phyloP scores from a whole-genome alignment of 2,113 vertebrate species.

The Pomatorhinus ruficollis region DNA sequence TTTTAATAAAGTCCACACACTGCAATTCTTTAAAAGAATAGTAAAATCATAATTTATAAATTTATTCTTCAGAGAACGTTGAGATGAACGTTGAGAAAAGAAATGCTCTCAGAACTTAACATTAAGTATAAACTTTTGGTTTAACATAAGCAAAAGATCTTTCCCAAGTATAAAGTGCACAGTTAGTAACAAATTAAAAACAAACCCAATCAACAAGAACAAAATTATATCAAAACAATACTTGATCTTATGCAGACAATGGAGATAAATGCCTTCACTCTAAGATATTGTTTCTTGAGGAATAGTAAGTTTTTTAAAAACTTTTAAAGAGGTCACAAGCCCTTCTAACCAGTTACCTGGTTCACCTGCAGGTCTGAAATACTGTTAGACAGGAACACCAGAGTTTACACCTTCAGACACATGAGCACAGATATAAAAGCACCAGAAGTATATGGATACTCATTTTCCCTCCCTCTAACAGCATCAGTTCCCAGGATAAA shows the following conservation, averaged over 20 bases:
- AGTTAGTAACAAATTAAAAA: background rate
- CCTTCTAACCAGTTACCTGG: background rate
- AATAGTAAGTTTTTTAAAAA: background rate
- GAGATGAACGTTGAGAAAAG: background rate
- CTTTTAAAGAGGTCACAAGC: background rate
- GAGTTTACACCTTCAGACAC: background rate
- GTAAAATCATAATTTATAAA: background rate
- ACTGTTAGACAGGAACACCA: background rate
- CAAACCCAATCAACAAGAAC: background rate
- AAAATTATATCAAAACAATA: background rate
- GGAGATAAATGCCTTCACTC: background rate
- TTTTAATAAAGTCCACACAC: background rate
- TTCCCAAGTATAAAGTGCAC: slow-evolving; percentile 42
- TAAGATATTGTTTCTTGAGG: background rate
- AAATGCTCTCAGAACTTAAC: background rate
- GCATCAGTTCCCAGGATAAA: background rate
- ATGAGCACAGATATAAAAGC: fast-evolving
- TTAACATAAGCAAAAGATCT: background rate
- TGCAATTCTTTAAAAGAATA: background rate
- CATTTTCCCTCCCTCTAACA: background rate
- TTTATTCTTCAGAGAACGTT: background rate
- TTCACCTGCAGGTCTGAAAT: background rate
- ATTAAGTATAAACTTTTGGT: background rate
- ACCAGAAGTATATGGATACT: background rate
- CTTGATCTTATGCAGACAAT: background rate